phyloP scores from a whole-genome alignment of 2,888 invertebrate species.

The Neocrepidodera transversa region DNA sequence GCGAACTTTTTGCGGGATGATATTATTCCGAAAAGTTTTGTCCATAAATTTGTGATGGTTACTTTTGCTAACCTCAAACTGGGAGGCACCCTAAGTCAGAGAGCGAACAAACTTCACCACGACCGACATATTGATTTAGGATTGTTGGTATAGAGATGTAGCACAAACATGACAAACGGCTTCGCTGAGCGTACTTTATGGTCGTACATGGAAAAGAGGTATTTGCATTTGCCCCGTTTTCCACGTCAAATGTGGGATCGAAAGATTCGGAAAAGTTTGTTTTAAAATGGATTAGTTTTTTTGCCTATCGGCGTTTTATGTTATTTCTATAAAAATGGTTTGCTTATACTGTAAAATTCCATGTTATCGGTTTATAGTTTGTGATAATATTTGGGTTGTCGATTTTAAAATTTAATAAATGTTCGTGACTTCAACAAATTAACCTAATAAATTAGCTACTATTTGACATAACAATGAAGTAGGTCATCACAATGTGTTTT shows the following conservation, averaged over 20 bases:
- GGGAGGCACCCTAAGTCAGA: background rate
- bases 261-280: background rate
- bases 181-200: constrained; percentile 6
- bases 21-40: background rate
- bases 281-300: too few species aligned
- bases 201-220: background rate
- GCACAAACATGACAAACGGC: constrained; percentile 11
- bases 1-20: too few species aligned
- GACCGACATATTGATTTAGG: constrained; percentile 17
- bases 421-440: too few species aligned
- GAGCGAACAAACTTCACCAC: background rate
- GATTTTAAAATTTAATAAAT: too few species aligned
- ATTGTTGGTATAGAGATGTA: constrained; percentile 14
- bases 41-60: background rate
- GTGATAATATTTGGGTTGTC: too few species aligned
- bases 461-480: too few species aligned
- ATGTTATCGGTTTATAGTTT: too few species aligned
- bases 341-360: background rate
- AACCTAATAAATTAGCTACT: too few species aligned
- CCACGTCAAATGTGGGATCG: background rate
- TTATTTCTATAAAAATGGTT: background rate
- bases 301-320: too few species aligned
- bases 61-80: background rate
- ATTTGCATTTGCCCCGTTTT: background rate
- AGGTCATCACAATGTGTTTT: too few species aligned